These are phyloP conservation scores for Malaclemys terrapin DNA, from an alignment of 2,113 vertebrate species.

Conservation along the genomic window DNA sequence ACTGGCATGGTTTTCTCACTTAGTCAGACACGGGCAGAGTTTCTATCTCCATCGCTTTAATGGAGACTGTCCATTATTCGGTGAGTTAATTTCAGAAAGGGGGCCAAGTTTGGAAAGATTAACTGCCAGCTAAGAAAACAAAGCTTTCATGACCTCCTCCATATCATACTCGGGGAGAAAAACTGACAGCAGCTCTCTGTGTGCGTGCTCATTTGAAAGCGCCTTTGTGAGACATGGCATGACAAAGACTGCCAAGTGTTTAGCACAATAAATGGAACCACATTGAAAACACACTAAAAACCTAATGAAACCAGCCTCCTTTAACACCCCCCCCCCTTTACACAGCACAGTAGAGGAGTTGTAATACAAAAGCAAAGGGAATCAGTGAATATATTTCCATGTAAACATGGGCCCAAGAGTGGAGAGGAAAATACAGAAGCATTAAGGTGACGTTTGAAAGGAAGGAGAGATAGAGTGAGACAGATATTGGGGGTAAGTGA, in stretches of 20 bases:
- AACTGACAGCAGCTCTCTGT: constrained; percentile 64
- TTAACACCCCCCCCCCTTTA: constrained; percentile 66
- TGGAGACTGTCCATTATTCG: constrained; percentile 70
- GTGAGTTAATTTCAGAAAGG: constrained; percentile 72
- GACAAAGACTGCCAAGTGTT: constrained; percentile 68
- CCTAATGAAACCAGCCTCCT: constrained; percentile 56
- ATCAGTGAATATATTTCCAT: not conserved
- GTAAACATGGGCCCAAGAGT: not conserved
- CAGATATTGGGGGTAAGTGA: rapidly evolving
- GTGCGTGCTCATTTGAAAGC: constrained; percentile 53
- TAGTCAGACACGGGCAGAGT: constrained; percentile 64
- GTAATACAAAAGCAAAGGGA: constrained; percentile 24
- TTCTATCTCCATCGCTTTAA: constrained; percentile 74
- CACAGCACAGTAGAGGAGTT: not conserved
- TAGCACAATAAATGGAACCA: constrained; percentile 63
- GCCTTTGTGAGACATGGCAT: constrained; percentile 50
- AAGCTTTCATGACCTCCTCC: constrained; percentile 58
- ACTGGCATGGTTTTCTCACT: constrained; percentile 60
- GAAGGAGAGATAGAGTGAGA: not conserved
- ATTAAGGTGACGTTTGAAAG: not conserved
- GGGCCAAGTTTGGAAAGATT: constrained; percentile 65
- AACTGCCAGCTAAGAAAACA: constrained; percentile 67
- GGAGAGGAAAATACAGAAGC: not conserved
- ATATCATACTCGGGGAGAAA: constrained; percentile 51
- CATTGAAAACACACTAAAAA: constrained; percentile 68